Percentiles rank a stretch among this genome's conserved stretches.
Evolutionary conservation across 2,888 invertebrate genomes (phyloP).

Genomic region (Spodoptera picta): DNA sequence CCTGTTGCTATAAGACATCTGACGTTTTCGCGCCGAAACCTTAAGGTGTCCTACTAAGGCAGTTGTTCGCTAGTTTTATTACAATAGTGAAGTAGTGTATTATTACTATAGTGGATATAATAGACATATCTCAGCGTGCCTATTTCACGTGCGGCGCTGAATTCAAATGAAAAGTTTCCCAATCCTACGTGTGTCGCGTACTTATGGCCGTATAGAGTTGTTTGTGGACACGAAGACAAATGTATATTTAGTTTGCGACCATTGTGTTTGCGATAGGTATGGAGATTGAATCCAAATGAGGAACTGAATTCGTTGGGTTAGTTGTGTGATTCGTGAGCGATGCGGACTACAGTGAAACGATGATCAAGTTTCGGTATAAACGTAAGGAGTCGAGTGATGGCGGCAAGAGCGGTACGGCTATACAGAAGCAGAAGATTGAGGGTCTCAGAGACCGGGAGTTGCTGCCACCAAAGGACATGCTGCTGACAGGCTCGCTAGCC

Average conservation of each 20-base stretch:
- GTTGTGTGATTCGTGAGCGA: conserved; percentile 66
- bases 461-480: conserved; percentile 83
- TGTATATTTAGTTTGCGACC: conserved; percentile 79
- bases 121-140: conserved; percentile 71
- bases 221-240: conserved; percentile 70
- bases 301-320: conserved; percentile 60
- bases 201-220: conserved; percentile 80
- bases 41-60: conserved; percentile 42
- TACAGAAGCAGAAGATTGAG: conserved; percentile 86
- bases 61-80: conserved; percentile 43
- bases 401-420: conserved; percentile 74
- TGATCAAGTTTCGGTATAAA: conserved; percentile 91
- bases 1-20: conserved; percentile 71
- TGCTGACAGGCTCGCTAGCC: conserved; percentile 77
- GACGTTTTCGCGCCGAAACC: conserved; percentile 80
- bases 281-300: conserved; percentile 72
- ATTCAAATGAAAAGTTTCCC: conserved; percentile 79
- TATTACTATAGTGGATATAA: conserved; percentile 41
- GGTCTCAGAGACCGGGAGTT: conserved; percentile 81
- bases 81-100: conserved; percentile 37
- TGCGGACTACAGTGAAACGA: conserved; percentile 80
- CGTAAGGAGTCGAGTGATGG: conserved; percentile 87
- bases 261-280: conserved; percentile 75
- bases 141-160: conserved; percentile 62
- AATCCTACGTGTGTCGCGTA: conserved; percentile 80